Evolutionary conservation across 2,797 vertebrate species (phyloP).

Genomic region (Argyrosomus regius): DNA sequence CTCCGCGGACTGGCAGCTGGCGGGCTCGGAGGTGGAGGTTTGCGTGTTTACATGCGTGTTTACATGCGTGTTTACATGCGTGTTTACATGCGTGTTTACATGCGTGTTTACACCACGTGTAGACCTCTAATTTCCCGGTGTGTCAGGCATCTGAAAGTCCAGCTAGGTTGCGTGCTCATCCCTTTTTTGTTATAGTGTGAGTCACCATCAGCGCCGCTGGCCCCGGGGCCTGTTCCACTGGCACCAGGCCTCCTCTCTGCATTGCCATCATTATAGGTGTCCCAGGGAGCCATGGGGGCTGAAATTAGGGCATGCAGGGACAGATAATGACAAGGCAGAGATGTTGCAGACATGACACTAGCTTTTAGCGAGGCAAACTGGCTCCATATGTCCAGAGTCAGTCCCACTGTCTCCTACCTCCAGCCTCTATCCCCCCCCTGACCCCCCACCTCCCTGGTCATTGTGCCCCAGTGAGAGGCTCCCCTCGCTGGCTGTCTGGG

Average conservation of each 20-base stretch:
- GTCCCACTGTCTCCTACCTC: slow-evolving; percentile 29
- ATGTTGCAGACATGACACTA: slow-evolving; percentile 74
- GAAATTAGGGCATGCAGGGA: slow-evolving; percentile 78
- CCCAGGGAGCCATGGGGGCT: slow-evolving; percentile 66
- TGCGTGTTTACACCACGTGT: slow-evolving; percentile 36
- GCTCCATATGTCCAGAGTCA: slow-evolving; percentile 77
- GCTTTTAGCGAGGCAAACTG: slow-evolving; percentile 76
- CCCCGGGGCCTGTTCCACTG: slow-evolving; percentile 72
- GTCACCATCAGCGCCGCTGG: slow-evolving; percentile 55
- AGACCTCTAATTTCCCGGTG: slow-evolving; percentile 48
- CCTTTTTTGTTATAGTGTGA: slow-evolving; percentile 58
- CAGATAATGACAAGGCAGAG: slow-evolving; percentile 84
- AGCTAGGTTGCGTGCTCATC: slow-evolving; percentile 48
- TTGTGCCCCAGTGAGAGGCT: slow-evolving; percentile 33
- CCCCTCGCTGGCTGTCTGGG: slow-evolving; percentile 41
- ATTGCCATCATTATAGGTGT: slow-evolving; percentile 80
- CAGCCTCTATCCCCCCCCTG: slow-evolving; percentile 12
- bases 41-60: slow-evolving; percentile 38
- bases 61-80: slow-evolving; percentile 37
- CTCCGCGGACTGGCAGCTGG: slow-evolving; percentile 39
- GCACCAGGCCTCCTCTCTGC: slow-evolving; percentile 70
- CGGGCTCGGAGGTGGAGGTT: slow-evolving; percentile 28
- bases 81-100: slow-evolving; percentile 43
- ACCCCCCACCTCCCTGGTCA: slow-evolving; percentile 26
- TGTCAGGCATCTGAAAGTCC: slow-evolving; percentile 59